These are phyloP conservation scores for Myiotriccus ornatus DNA, from an alignment of 2,797 vertebrate genomes.

Conservation along the genomic window DNA sequence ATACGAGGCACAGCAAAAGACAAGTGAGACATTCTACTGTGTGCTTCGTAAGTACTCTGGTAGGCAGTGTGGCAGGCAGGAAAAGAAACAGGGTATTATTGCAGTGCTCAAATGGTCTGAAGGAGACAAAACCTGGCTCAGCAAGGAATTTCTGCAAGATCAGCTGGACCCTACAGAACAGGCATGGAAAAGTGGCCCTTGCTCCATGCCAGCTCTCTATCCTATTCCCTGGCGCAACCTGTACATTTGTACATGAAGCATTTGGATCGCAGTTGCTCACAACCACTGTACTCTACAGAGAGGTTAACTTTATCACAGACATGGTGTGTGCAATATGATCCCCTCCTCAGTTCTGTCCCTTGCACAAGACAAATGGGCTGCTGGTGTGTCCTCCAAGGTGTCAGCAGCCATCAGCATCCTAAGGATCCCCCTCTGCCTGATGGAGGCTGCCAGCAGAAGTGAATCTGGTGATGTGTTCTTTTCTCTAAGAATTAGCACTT, in stretches of 20 bases:
- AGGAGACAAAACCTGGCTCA: not conserved
- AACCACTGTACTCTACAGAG: not conserved
- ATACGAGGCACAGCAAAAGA: not conserved
- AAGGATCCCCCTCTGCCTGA: not conserved
- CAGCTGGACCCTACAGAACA: not conserved
- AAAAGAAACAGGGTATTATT: not conserved
- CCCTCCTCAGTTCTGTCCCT: not conserved
- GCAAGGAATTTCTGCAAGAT: not conserved
- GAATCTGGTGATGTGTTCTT: rapidly evolving
- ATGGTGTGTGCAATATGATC: not conserved
- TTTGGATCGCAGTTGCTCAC: not conserved
- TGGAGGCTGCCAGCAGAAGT: not conserved
- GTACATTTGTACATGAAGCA: not conserved
- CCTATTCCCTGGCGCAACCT: not conserved
- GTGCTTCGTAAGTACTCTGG: not conserved
- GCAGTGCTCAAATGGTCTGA: not conserved
- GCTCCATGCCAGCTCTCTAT: not conserved
- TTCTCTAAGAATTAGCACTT: not conserved
- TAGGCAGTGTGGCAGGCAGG: not conserved
- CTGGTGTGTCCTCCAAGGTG: not conserved
- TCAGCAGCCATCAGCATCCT: not conserved
- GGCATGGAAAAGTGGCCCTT: not conserved
- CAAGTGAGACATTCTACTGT: not conserved
- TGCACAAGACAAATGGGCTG: not conserved
- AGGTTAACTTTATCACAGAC: not conserved